Evolutionary conservation across 2,888 invertebrate genomes (phyloP), one percentile per base, ranked within the genome.

Genomic region (Tryphoninae sp.): DNA sequence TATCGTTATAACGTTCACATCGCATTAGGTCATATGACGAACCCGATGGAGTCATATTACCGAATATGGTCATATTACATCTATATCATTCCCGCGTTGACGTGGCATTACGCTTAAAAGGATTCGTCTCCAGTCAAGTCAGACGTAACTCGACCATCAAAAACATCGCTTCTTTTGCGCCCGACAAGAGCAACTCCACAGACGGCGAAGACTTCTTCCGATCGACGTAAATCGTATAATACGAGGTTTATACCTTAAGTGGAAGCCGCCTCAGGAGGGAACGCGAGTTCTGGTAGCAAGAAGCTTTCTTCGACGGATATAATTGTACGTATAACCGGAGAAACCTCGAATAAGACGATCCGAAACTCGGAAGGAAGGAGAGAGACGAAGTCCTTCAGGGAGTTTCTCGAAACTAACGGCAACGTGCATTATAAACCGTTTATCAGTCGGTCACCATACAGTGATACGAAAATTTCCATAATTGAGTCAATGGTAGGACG

Each of bases 171-270:
- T 33, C 55, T 73, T 65, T 73, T 73, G 72, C 67, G 53, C 16
- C 0, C 3, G 7, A 55, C 19, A 55, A 16, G 55, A 61, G 62
- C 4, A 61, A 33, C 62, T 42, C 62, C 19, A 19, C 55, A 19
- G 13, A 45, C 45, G 45, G 4, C 1, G 2, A 40, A 40, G 33
- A 76, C 40, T 33, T 58, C 49, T 65, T 61, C 22, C 40, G 23
- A 26, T 49, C 42, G 62, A 40, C 3, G n/a, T 64, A 62, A 33
- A 16, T 19, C 1, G 42, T 19, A 42, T 22, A 16, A 3, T 9
- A 8, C 8, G 42, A 42, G 23, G 23, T n/a, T 51, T 33, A 40
- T 19, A 62, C 74, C 78, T 80, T 82, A 83, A 82, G 83, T 82
- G 80, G 81, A 74, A 81, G 80, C 75, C 26, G 53, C 79, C 75